Conservation (phyloP, 2,888 invertebrate genomes). For the Drosophila mayaguana region DNA sequence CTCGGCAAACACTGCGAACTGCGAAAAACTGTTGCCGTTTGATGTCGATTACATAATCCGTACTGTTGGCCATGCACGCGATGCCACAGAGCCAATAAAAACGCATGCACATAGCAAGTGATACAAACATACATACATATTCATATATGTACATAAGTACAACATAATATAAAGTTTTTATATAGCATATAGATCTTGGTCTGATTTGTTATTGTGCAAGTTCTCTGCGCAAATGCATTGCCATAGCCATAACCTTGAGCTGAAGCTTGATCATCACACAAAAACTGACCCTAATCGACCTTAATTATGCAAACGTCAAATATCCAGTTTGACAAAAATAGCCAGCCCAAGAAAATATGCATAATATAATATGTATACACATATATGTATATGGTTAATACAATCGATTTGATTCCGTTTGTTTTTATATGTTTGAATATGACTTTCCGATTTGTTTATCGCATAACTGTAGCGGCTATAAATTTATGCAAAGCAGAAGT, state of each 20-base stretch:
- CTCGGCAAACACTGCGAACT: slow-evolving; percentile 32
- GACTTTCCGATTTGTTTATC: slow-evolving; percentile 30
- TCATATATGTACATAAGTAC: background rate
- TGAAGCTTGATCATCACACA: slow-evolving; percentile 48
- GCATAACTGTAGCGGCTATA: slow-evolving; percentile 60
- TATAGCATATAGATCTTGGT: slow-evolving; percentile 15
- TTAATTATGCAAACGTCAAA: slow-evolving; percentile 71
- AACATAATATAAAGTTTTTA: background rate
- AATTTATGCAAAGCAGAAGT: slow-evolving; percentile 44
- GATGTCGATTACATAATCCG: slow-evolving; percentile 51
- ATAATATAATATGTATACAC: too few relatives aligned
- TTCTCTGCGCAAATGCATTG: slow-evolving; percentile 34
- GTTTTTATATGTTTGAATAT: slow-evolving; percentile 27
- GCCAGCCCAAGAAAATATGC: slow-evolving; percentile 15
- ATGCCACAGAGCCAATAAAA: slow-evolving; percentile 29
- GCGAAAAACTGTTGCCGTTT: slow-evolving; percentile 37
- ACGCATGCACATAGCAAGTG: slow-evolving; percentile 5
- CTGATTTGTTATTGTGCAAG: slow-evolving; percentile 58
- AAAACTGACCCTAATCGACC: slow-evolving; percentile 73
- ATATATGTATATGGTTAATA: background rate
- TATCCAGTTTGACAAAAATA: slow-evolving; percentile 60
- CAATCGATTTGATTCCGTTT: slow-evolving; percentile 27
- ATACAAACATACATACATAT: background rate
- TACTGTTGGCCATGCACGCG: slow-evolving; percentile 44
- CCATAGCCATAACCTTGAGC: slow-evolving; percentile 76